These are phyloP conservation scores for Polypterus senegalus DNA, from an alignment of 2,113 vertebrate species.

Conservation along the genomic window DNA sequence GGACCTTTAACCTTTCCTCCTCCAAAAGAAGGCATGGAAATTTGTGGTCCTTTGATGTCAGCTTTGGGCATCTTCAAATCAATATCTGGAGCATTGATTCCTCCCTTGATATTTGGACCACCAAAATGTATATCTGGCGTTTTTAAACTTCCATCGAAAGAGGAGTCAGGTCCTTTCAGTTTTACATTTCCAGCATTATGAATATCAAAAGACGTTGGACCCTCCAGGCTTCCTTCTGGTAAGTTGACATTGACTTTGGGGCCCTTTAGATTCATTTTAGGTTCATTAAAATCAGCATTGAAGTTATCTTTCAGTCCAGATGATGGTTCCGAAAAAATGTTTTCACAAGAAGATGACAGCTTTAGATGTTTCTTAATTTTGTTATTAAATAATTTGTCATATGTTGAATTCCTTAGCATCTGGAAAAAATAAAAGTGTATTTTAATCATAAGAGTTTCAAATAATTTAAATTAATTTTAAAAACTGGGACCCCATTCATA, in stretches of 20 bases:
- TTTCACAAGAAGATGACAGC: slow-evolving; percentile 15
- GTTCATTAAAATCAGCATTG: neutral
- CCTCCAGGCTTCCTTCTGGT: no score
- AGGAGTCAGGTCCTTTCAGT: slow-evolving; percentile 19
- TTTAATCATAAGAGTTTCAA: no score
- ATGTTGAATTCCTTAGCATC: slow-evolving; percentile 40
- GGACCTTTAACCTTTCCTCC: slow-evolving; percentile 22
- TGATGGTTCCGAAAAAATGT: slow-evolving; percentile 21
- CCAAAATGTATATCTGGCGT: slow-evolving; percentile 25
- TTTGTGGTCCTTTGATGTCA: slow-evolving; percentile 34
- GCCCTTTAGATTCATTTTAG: slow-evolving; percentile 6
- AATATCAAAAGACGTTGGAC: no score
- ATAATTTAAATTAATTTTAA: no score
- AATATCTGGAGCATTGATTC: slow-evolving; percentile 27
- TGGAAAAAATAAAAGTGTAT: slow-evolving; percentile 20
- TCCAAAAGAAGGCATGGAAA: slow-evolving; percentile 18
- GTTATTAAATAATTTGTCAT: slow-evolving; percentile 47
- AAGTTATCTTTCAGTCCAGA: neutral
- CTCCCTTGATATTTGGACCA: slow-evolving; percentile 28
- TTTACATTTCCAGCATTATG: slow-evolving; percentile 12
- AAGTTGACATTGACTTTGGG: neutral
- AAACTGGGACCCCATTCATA: no score
- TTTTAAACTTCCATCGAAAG: slow-evolving; percentile 19
- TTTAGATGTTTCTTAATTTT: slow-evolving; percentile 50
- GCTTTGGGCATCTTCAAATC: slow-evolving; percentile 34